phyloP scores from a whole-genome alignment of 2,888 invertebrate species.

The Bellardia pandia region DNA sequence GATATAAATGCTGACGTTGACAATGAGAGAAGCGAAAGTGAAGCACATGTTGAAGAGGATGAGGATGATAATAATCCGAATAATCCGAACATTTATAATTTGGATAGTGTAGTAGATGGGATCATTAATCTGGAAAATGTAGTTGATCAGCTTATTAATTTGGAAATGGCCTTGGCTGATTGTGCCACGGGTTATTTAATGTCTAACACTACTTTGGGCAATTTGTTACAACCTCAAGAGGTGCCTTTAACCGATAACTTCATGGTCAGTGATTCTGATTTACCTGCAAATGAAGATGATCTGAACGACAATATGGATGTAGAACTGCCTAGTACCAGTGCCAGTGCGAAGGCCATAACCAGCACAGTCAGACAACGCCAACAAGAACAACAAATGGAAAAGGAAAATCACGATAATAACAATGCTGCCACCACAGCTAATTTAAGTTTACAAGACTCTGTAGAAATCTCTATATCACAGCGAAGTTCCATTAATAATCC shows the following conservation, averaged over 20 bases:
- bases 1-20: constrained; percentile 69
- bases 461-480: constrained; percentile 49
- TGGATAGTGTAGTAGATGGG: constrained; percentile 76
- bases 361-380: constrained; percentile 13
- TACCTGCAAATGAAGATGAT: constrained; percentile 61
- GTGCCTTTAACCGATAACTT: constrained; percentile 84
- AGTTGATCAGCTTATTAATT: constrained; percentile 74
- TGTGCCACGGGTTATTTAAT: constrained; percentile 84
- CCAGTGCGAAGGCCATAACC: constrained; percentile 78
- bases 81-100: constrained; percentile 68
- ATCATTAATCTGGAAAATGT: constrained; percentile 74
- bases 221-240: constrained; percentile 83
- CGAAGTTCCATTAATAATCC: constrained; percentile 60
- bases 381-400: constrained; percentile 51
- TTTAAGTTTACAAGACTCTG: constrained; percentile 53
- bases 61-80: constrained; percentile 73
- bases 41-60: constrained; percentile 64
- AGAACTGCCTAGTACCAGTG: constrained; percentile 80
- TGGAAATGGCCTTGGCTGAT: constrained; percentile 81
- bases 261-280: constrained; percentile 82
- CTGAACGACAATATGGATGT: constrained; percentile 59
- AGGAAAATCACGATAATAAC: constrained; percentile 47
- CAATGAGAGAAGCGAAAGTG: constrained; percentile 76
- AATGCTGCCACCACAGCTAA: constrained; percentile 46
- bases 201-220: constrained; percentile 84